Base-by-base conservation (phyloP, 1,140 invertebrate genomes). In the Hesperophylax magnus region DNA sequence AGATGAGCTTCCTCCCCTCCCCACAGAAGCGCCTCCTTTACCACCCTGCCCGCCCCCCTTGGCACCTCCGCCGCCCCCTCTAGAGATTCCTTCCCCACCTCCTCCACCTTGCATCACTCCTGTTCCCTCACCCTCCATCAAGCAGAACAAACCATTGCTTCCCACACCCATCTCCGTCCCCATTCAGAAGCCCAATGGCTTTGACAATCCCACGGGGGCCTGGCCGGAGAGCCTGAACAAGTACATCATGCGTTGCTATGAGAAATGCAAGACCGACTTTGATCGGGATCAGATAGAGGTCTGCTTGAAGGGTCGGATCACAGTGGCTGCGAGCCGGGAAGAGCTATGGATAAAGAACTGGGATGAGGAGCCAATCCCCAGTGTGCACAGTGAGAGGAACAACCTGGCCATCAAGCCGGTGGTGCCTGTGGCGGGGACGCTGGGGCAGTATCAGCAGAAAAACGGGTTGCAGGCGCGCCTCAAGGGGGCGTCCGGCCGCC, bases 251-350 rank as follows among this genome's bases (percentile, higher is more conserved):
- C 93, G 95, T 82, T 97, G 97, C 85, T 99, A 98, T 91, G 94
- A 94, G 53, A 96, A 96, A 89, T 98, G 97, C 86, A 93, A 93
- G 85, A 96, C 96, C 15, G 91, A 93, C 76, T 92, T 96, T 77
- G 96, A 98, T 87, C 96, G 97, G 89, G 96, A 99, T 91, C 94
- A 97, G 87, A 96, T 99, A 75, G 96, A 98, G 87, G 96, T 97
- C 79, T 95, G 97, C 84, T 89, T 99, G 39, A 98, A 98, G 88
- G 96, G 96, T 53, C 97, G 98, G 89, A 95, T 99, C 78, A 98
- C 96, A 22, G 92, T 94, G 63, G 96, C 97, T 0, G 95, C 95
- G n/a, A 95, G 94, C 84, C 94, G 94, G 84, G 95, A 95, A 77
- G 94, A 95, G 80, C 91, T 98, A 18, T 96, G 94, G 93, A 93